A percentile compares a stretch with the other conserved stretches of the same genome.
phyloP scores from a whole-genome alignment of 2,888 invertebrate genomes.

The Oxytorus armatus region DNA sequence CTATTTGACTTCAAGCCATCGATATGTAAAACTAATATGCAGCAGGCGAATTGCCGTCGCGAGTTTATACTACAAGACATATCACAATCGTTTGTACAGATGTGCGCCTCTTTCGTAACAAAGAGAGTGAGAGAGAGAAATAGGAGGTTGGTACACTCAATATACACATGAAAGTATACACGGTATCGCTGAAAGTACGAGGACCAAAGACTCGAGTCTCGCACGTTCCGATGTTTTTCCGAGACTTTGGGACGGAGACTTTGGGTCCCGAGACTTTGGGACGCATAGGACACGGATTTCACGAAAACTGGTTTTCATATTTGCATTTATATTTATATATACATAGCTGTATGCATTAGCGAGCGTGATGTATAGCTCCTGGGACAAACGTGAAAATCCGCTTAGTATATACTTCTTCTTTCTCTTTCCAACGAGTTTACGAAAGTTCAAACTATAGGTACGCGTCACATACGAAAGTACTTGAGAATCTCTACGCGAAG shows the following conservation, averaged over 20 bases:
- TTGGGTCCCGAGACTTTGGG: not conserved
- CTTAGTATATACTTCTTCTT: slow-evolving; percentile 33
- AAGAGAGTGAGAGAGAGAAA: not conserved
- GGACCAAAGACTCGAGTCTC: slow-evolving; percentile 32
- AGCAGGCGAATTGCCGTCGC: slow-evolving; percentile 33
- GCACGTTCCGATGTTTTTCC: not conserved
- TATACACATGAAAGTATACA: not conserved
- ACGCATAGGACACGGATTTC: slow-evolving; percentile 16
- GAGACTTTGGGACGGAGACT: not conserved
- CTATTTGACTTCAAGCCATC: not conserved
- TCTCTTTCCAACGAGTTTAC: not conserved
- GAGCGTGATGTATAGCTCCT: not conserved
- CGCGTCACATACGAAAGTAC: too few species aligned
- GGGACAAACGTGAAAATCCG: slow-evolving; percentile 31
- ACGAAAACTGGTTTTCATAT: slow-evolving; percentile 6
- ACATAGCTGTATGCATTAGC: too few species aligned
- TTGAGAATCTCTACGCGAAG: too few species aligned
- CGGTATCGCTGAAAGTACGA: slow-evolving; percentile 38
- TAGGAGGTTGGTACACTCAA: not conserved
- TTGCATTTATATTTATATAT: not conserved
- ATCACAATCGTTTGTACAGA: slow-evolving; percentile 8
- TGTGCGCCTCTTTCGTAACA: slow-evolving; percentile 25
- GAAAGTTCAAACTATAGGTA: not conserved
- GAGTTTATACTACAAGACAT: slow-evolving; percentile 1
- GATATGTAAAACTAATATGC: slow-evolving; percentile 27